These are phyloP conservation scores for Chirona hameri DNA, from an alignment of 2,888 invertebrate genomes.

Conservation along the genomic window DNA sequence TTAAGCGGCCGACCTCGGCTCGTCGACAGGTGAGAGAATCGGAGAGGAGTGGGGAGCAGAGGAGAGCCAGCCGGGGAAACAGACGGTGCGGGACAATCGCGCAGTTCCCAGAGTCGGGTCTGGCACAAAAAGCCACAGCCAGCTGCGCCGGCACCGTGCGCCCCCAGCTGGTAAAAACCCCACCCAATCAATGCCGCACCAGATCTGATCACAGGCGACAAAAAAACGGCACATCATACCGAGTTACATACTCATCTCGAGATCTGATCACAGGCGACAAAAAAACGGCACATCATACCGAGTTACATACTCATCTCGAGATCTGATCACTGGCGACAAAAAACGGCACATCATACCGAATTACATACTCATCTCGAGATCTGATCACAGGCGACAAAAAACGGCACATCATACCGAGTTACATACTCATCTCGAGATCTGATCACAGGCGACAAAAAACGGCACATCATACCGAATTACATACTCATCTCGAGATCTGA, in stretches of 20 bases:
- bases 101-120: neutral
- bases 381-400: conserved; percentile 5
- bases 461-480: neutral
- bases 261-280: conserved; percentile 5
- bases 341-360: neutral
- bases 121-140: neutral
- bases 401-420: conserved; percentile 1
- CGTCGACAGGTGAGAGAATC: neutral
- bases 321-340: conserved; percentile 9
- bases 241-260: conserved; percentile 1
- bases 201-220: neutral
- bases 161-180: neutral
- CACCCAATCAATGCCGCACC: neutral
- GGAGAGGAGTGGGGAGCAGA: too few relatives aligned
- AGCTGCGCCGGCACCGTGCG: neutral
- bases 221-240: conserved; percentile 5
- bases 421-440: conserved; percentile 3
- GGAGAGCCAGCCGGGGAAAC: neutral
- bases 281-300: conserved; percentile 1
- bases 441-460: conserved; percentile 5
- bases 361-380: conserved; percentile 4
- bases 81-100: neutral
- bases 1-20: neutral
- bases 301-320: conserved; percentile 4
- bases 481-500: conserved; percentile 3